Base-by-base conservation (phyloP, 2,113 vertebrate species). In the Lophura nycthemera region DNA sequence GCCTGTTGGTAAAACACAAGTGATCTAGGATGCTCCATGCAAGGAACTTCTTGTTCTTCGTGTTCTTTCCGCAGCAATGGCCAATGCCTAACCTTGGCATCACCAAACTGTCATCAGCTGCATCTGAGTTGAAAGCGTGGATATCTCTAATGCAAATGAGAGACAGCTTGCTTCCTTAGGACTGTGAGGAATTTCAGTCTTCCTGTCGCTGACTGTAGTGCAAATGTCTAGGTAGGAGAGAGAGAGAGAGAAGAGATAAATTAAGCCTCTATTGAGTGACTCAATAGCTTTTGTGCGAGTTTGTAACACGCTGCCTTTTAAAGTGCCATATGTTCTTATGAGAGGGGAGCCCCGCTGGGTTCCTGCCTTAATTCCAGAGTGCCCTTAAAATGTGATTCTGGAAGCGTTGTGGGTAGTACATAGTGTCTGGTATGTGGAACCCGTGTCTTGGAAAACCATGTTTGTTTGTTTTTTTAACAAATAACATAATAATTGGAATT, bases 1-100 rank as follows among this genome's bases (percentile, higher is more conserved):
- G 34, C 6, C 3, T 93, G 90, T 91, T 91, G 67, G 69, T 94
- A 30, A 94, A 96, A 90, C 90, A 77, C 13, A 3, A 59, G 80
- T 1, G 1, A 22, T 71, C 80, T n/a, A 81, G 64, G 56, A 25
- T 77, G 92, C 50, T 77, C 45, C 32, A 4, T 5, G 11, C 60
- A 57, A 74, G 65, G 60, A 93, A 38, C 47, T 34, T 60, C 50
- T 52, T 63, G 54, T 89, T 85, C 85, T 76, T 83, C 8, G 69
- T 45, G 82, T 66, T 76, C 36, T 80, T 13, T 40, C 40, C 27
- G 48, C 45, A 59, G 64, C 67, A 61, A 0, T 30, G 71, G 34
- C 70, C 54, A 70, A 9, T 29, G 7, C 50, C 30, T 83, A 38
- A 61, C 85, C 64, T 86, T 3, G 4, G 52, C 79, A 70, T 64